These are phyloP conservation scores for Aporophyla lueneburgensis DNA, from an alignment of 2,888 invertebrate genomes.

Conservation along the genomic window DNA sequence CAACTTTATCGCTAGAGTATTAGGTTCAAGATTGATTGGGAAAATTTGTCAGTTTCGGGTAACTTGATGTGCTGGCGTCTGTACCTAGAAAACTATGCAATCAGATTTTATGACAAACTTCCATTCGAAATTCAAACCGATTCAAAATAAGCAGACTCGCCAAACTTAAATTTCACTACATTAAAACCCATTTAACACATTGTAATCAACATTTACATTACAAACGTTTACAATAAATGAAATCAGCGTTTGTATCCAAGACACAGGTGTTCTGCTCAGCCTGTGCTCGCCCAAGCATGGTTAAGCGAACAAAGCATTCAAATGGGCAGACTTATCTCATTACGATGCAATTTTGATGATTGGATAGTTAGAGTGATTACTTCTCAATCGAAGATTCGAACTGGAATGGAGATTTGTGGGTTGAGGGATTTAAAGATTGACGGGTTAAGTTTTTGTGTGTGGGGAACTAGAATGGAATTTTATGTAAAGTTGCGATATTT, in stretches of 20 bases:
- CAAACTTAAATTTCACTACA: not conserved
- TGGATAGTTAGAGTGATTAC: conserved; percentile 66
- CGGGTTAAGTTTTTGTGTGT: not conserved
- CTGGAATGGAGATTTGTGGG: conserved; percentile 48
- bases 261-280: conserved; percentile 52
- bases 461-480: not conserved
- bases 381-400: conserved; percentile 48
- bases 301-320: conserved; percentile 71
- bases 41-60: too few relatives aligned
- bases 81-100: too few relatives aligned
- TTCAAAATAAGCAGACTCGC: not conserved
- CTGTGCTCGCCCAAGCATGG: conserved; percentile 38
- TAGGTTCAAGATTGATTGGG: too few relatives aligned
- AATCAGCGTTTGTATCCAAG: conserved; percentile 42
- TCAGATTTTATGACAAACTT: too few relatives aligned
- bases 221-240: conserved; percentile 43
- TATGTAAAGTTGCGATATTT: not conserved
- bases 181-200: conserved; percentile 2
- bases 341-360: conserved; percentile 73
- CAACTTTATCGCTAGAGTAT: too few relatives aligned
- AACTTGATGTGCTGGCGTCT: too few relatives aligned
- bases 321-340: conserved; percentile 66
- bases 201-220: conserved; percentile 30
- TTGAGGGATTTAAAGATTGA: conserved; percentile 48
- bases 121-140: not conserved